These are phyloP conservation scores for Drosophila obscura DNA, from an alignment of 1,140 invertebrate genomes.

Conservation along the genomic window DNA sequence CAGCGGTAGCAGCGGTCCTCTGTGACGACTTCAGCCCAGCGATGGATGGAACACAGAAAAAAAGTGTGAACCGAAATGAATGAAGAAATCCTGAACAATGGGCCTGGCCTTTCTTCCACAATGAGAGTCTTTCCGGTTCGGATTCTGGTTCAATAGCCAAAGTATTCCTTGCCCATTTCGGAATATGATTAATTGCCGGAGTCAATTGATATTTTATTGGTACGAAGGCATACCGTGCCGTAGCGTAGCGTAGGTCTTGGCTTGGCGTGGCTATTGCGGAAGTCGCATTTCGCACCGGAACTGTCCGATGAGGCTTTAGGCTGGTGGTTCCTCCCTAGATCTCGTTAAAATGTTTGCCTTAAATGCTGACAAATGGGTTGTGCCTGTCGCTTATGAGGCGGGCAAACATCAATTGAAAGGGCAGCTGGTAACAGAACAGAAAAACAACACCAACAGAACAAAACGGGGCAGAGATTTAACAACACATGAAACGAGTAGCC, in stretches of 20 bases:
- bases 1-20: no score
- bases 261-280: constrained; percentile 49
- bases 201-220: constrained; percentile 83
- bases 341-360: constrained; percentile 70
- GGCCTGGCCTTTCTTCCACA: constrained; percentile 17
- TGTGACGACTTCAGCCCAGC: constrained; percentile 37
- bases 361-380: constrained; percentile 74
- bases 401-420: constrained; percentile 61
- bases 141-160: constrained; percentile 4
- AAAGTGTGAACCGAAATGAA: constrained; percentile 69
- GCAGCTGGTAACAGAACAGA: constrained; percentile 63
- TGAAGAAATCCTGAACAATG: constrained; percentile 65
- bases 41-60: constrained; percentile 34
- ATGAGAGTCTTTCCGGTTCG: constrained; percentile 64
- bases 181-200: constrained; percentile 82
- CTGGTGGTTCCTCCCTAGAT: constrained; percentile 13
- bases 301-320: constrained; percentile 44
- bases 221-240: constrained; percentile 38
- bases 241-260: background rate
- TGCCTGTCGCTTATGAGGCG: constrained; percentile 32
- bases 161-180: constrained; percentile 64
- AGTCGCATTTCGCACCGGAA: constrained; percentile 68
- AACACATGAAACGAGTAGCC: constrained; percentile 55
- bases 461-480: constrained; percentile 19
- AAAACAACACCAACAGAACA: constrained; percentile 1